A percentile compares a stretch with the other conserved stretches of the same genome.
Evolutionary conservation across 2,797 vertebrate species (phyloP).

Genomic region (Sebastes matsubarae): DNA sequence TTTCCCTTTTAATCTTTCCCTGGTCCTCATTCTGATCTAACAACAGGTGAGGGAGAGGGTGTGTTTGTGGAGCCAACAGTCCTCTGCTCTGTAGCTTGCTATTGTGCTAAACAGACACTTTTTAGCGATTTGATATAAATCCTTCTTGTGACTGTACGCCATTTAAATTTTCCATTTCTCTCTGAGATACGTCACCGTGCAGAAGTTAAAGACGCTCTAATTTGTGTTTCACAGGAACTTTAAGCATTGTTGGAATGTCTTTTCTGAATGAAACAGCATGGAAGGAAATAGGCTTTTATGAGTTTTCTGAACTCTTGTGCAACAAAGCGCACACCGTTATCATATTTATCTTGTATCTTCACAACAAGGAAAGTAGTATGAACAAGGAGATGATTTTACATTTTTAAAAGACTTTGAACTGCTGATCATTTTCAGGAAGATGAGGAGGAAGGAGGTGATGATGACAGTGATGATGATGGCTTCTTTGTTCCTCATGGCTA

Average conservation of each 20-base stretch:
- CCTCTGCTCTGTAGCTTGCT: no score
- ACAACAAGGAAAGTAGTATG: neutral
- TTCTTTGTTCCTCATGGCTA: constrained; percentile 99
- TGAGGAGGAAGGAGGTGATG: constrained; percentile 89
- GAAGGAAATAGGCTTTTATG: neutral
- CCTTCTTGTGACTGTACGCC: no score
- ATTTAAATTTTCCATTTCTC: no score
- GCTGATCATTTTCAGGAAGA: constrained; percentile 86
- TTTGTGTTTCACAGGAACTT: no score
- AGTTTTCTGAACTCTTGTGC: neutral
- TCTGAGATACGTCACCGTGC: no score
- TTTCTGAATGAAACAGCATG: neutral
- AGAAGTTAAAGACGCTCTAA: no score
- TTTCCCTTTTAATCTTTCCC: no score
- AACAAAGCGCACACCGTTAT: neutral
- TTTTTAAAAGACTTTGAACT: neutral
- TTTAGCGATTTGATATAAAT: no score
- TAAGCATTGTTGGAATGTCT: neutral
- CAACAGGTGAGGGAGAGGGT: no score
- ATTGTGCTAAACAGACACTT: no score
- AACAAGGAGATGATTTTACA: neutral
- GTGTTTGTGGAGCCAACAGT: no score
- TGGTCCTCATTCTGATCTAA: no score
- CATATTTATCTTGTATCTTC: neutral
- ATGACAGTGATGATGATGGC: constrained; percentile 95